Evolutionary conservation across 2,113 vertebrate genomes (phyloP).

Genomic region (Orcinus orca): DNA sequence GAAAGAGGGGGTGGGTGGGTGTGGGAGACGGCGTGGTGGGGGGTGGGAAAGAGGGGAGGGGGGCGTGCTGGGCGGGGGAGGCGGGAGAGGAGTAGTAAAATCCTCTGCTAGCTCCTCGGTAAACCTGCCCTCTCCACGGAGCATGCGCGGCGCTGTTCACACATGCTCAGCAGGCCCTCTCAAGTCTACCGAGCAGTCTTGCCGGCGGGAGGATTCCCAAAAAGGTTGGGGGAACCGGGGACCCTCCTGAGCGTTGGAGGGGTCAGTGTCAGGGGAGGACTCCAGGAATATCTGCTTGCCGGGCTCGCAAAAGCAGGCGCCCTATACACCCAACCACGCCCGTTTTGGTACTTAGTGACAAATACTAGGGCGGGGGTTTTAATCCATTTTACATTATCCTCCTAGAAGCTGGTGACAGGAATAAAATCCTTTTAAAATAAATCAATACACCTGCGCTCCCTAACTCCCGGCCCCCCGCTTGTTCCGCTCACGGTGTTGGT

Average conservation of each 20-base stretch:
- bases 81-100: conserved; percentile 47
- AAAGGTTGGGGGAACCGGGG: background rate
- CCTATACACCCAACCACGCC: background rate
- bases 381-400: background rate
- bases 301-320: background rate
- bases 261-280: background rate
- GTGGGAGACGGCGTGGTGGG: background rate
- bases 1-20: background rate
- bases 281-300: background rate
- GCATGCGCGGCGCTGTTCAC: conserved; percentile 68
- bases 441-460: background rate
- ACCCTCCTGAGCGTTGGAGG: background rate
- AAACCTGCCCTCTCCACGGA: conserved; percentile 59
- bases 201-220: background rate
- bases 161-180: conserved; percentile 69
- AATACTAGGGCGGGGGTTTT: background rate
- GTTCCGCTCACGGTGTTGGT: background rate
- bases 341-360: background rate
- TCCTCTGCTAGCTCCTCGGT: background rate
- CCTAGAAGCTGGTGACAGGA: background rate
- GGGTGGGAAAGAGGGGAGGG: background rate
- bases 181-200: background rate
- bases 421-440: background rate
- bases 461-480: background rate
- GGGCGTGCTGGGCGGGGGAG: background rate